Evolutionary conservation across 2,797 vertebrate species (phyloP), one percentile per base, ranked within the genome.

Genomic region (Fistularia commersonii): DNA sequence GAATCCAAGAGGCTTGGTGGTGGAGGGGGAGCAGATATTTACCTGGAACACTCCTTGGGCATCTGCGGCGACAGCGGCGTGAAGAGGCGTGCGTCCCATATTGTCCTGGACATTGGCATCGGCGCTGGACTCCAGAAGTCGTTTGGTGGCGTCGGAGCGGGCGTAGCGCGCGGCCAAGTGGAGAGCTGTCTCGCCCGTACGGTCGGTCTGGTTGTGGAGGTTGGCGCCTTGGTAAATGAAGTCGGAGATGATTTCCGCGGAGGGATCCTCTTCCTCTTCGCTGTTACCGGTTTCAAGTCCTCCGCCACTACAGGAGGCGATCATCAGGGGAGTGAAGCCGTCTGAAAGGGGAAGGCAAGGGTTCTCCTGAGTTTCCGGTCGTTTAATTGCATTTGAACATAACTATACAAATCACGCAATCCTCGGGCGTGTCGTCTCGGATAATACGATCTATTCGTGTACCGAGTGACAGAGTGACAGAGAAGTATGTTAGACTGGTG

Each of bases 31-130:
- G n/a, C 55, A 50, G 41, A 14, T 6, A 52, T 11, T 38, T 58
- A 98, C 97, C 96, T 99, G 97, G 81, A 99, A 98, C 60, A 98
- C 97, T 0, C 97, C 97, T 52, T 99, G 97, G 0, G 97, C 96
- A 0, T 99, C 97, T 0, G 97, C 95, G 0, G 97, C 95, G 42
- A 99, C 95, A 0, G 97, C 95, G 0, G 96, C 95, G 0, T 99
- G 97, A 32, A 99, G 92, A 0, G 97, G 96, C 0, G 96, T 99
- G 38, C 97, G 91, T 1, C 97, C 97, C 95, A 97, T 98, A 89
- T 98, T 96, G 81, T 99, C 97, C 68, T 96, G 96, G 60, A 98
- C 95, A 54, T 99, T 99, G 48, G 97, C 95, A 0, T 99, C 95
- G 0, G 97, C 97, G 0, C 96, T 98, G 70, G 97, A 96, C 77